phyloP scores from a whole-genome alignment of 2,113 vertebrate species.

The Meles meles region DNA sequence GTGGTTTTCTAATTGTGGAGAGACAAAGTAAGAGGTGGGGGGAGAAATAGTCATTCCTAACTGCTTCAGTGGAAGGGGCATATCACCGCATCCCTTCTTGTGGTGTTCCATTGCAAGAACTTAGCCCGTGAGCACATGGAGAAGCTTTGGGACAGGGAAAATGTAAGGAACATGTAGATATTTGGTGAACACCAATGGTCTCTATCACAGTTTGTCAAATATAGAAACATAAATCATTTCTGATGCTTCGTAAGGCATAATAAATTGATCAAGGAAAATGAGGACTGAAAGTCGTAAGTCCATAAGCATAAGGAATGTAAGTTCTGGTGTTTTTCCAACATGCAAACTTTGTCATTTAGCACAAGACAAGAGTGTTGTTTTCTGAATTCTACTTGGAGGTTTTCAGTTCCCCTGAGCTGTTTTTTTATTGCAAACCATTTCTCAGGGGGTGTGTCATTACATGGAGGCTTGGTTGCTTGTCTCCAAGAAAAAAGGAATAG shows the following conservation, averaged over 20 bases:
- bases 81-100: background rate
- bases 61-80: background rate
- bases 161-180: background rate
- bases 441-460: background rate
- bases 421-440: slow-evolving; percentile 7
- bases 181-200: background rate
- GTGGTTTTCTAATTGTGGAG: background rate
- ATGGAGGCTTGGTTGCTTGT: background rate
- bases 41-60: background rate
- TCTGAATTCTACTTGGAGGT: background rate
- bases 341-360: background rate
- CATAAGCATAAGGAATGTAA: background rate
- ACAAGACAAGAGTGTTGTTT: background rate
- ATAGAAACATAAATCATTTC: background rate
- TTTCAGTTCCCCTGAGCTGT: background rate
- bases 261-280: background rate
- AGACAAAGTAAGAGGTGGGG: background rate
- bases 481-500: background rate
- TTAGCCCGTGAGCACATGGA: background rate
- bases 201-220: background rate
- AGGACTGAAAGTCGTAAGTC: background rate
- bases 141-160: background rate
- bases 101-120: background rate
- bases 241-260: background rate
- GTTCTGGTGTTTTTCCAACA: background rate